Evolutionary conservation across 1,140 invertebrate species (phyloP).

Genomic region (Pseudomyrmex cubaensis): DNA sequence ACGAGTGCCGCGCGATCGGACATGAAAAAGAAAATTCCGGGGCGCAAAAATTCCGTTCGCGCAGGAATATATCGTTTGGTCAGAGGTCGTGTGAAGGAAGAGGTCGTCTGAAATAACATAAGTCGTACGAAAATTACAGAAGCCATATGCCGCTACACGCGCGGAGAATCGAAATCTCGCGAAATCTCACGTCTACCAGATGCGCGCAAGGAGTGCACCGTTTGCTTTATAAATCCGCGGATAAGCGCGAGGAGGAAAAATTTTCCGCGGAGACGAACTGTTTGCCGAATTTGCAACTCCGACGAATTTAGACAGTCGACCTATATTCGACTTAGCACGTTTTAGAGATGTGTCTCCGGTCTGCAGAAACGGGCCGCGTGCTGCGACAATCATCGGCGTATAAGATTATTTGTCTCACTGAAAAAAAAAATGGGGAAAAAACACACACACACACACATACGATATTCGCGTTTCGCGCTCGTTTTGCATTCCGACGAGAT

Average conservation of each 20-base stretch:
- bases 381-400: background rate
- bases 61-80: background rate
- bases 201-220: slow-evolving; percentile 43
- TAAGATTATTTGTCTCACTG: background rate
- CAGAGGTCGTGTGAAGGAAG: background rate
- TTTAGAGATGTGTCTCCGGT: background rate
- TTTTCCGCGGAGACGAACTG: background rate
- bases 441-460: no score
- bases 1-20: slow-evolving; percentile 16
- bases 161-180: slow-evolving; percentile 17
- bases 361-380: background rate
- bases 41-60: background rate
- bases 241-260: slow-evolving; percentile 24
- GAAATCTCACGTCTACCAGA: slow-evolving; percentile 29
- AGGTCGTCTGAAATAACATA: slow-evolving; percentile 25
- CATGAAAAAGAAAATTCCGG: background rate
- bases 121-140: slow-evolving; percentile 46
- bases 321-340: slow-evolving; percentile 1
- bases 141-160: slow-evolving; percentile 41
- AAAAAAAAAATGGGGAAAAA: background rate
- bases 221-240: slow-evolving; percentile 54
- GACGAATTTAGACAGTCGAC: slow-evolving; percentile 8
- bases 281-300: slow-evolving; percentile 44
- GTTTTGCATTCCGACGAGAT: slow-evolving; percentile 12
- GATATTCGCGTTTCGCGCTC: background rate